These are phyloP conservation scores for Scaeva pyrastri DNA, from an alignment of 2,888 invertebrate species.

Conservation along the genomic window DNA sequence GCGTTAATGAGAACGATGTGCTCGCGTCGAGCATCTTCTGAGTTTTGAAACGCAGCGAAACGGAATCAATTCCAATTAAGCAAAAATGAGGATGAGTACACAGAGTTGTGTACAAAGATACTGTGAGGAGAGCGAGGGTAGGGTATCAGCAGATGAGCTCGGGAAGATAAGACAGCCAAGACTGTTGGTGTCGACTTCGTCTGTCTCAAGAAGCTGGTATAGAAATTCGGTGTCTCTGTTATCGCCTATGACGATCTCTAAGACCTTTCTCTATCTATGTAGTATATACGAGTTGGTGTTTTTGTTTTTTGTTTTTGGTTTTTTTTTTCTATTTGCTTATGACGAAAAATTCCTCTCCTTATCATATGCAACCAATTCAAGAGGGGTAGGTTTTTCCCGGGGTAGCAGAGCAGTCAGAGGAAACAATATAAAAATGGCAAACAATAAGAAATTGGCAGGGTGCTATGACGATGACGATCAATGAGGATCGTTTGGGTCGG, in stretches of 20 bases:
- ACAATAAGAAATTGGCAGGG: conserved; percentile 40
- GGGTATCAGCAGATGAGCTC: conserved; percentile 55
- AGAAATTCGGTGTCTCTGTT: conserved; percentile 57
- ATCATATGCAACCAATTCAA: not conserved
- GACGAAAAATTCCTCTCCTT: conserved; percentile 31
- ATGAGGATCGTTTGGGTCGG: conserved; percentile 21
- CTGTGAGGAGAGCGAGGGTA: conserved; percentile 7
- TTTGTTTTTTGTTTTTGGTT: conserved; percentile 51
- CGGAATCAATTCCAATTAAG: conserved; percentile 79
- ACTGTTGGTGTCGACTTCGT: conserved; percentile 5
- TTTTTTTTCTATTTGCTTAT: conserved; percentile 31
- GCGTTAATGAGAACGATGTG: conserved; percentile 74
- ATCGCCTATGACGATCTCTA: conserved; percentile 76
- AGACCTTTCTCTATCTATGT: conserved; percentile 74
- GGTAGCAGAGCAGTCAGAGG: not conserved
- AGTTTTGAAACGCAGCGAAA: conserved; percentile 78
- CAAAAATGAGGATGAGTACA: conserved; percentile 47
- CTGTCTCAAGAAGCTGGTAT: not conserved
- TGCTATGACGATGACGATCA: conserved; percentile 23
- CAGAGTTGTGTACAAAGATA: not conserved
- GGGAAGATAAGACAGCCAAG: conserved; percentile 66
- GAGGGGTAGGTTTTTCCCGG: conserved; percentile 64
- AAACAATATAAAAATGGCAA: conserved; percentile 28
- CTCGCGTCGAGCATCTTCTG: conserved; percentile 78
- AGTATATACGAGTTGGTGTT: conserved; percentile 71